Conservation (phyloP, 2,888 invertebrate species). For the Orthonevra nobilis region DNA sequence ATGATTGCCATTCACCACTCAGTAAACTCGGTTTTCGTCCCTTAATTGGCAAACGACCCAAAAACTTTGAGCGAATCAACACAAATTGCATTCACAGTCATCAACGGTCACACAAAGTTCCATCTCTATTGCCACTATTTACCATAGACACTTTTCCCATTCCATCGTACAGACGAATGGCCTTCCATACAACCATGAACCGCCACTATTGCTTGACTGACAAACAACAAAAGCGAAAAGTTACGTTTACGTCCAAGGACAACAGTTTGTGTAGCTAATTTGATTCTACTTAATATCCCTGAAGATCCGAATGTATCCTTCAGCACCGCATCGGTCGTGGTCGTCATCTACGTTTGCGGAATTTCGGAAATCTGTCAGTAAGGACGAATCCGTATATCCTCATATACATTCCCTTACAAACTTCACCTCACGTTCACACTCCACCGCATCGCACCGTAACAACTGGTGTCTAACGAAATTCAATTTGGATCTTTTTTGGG, state of each 20-base stretch:
- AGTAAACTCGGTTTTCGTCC: too few species aligned
- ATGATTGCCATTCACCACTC: too few species aligned
- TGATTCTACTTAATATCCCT: constrained; percentile 67
- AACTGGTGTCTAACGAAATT: constrained; percentile 55
- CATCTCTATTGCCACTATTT: constrained; percentile 26
- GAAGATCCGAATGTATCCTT: constrained; percentile 59
- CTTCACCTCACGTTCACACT: too few species aligned
- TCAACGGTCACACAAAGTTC: constrained; percentile 50
- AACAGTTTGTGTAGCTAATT: constrained; percentile 67
- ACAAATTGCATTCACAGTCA: constrained; percentile 62
- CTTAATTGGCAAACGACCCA: too few species aligned
- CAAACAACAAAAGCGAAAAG: constrained; percentile 28
- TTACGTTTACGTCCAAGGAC: constrained; percentile 56
- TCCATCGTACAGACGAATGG: constrained; percentile 43
- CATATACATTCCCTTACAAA: not conserved
- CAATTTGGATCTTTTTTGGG: constrained; percentile 62
- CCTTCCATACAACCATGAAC: constrained; percentile 28
- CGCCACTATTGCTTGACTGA: too few species aligned
- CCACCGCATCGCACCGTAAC: too few species aligned
- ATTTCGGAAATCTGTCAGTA: constrained; percentile 61
- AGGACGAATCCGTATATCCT: constrained; percentile 22
- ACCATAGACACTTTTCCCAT: constrained; percentile 43
- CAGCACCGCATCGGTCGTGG: constrained; percentile 29
- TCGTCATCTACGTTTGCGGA: constrained; percentile 31
- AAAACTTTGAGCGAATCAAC: constrained; percentile 57